phyloP scores from a whole-genome alignment of 2,888 invertebrate genomes.

The Agrenia bidenticulata region DNA sequence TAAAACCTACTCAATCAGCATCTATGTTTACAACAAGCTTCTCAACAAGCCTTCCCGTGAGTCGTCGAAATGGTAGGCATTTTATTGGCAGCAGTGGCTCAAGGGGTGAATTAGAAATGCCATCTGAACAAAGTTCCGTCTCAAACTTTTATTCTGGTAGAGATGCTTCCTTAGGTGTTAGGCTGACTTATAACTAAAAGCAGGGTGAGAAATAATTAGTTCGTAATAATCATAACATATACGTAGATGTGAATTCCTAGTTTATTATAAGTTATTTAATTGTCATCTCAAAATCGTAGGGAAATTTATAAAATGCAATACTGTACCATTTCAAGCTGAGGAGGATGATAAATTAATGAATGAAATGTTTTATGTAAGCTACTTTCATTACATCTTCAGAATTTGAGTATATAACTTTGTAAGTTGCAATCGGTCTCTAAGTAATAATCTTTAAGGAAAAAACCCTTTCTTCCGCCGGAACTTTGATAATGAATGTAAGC shows the following conservation, averaged over 20 bases:
- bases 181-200: conserved; percentile 22
- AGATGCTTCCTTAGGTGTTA: conserved; percentile 36
- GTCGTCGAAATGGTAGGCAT: neutral
- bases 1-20: neutral
- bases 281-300: no score
- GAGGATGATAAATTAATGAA: no score
- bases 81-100: conserved; percentile 14
- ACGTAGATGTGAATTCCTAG: conserved; percentile 14
- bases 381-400: no score
- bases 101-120: conserved; percentile 21
- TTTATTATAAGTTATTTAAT: neutral
- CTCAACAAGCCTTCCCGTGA: neutral
- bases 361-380: no score
- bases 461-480: no score
- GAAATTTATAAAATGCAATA: no score
- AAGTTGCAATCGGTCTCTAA: no score
- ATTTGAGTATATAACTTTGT: no score
- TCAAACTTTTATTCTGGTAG: conserved; percentile 37
- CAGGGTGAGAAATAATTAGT: conserved; percentile 1
- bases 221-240: conserved; percentile 1
- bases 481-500: no score
- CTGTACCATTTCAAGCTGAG: no score
- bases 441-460: no score
- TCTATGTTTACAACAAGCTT: neutral
- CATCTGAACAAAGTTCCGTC: conserved; percentile 24